phyloP scores from a whole-genome alignment of 2,113 vertebrate species.

The Felis chaus region DNA sequence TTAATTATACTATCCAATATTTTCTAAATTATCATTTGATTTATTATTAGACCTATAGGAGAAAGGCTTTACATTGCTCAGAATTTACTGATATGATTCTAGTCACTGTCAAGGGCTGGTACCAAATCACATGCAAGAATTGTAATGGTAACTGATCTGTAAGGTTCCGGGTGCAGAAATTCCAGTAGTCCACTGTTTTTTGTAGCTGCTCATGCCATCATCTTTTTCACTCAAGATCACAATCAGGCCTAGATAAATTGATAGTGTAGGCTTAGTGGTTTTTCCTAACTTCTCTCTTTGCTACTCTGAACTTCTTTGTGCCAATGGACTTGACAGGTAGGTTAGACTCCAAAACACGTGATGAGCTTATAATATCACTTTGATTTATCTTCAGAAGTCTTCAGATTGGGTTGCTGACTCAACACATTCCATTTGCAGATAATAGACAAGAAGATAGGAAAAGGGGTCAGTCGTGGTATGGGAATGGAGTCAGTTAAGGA shows the following conservation, averaged over 20 bases:
- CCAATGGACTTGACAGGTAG: not conserved
- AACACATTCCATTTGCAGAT: not conserved
- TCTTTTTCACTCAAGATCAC: not conserved
- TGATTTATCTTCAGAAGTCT: not conserved
- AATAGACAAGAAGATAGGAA: not conserved
- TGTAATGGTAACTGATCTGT: not conserved
- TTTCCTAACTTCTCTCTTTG: not conserved
- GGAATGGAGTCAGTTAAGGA: not conserved
- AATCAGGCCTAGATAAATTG: not conserved
- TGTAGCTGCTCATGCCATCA: not conserved
- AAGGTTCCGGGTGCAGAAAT: not conserved
- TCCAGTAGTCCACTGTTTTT: not conserved
- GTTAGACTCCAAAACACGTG: not conserved
- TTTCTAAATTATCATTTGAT: not conserved
- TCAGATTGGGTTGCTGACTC: not conserved
- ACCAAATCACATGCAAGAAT: not conserved
- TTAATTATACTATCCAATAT: not conserved
- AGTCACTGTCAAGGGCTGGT: not conserved
- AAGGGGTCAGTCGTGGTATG: fast-evolving
- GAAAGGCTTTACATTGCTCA: not conserved
- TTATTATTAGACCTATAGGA: not conserved
- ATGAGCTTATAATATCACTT: not conserved
- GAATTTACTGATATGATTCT: not conserved
- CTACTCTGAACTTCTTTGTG: not conserved
- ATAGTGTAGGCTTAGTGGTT: not conserved